These are phyloP conservation scores for Anseranas semipalmata DNA, from an alignment of 2,113 vertebrate species.

Conservation along the genomic window DNA sequence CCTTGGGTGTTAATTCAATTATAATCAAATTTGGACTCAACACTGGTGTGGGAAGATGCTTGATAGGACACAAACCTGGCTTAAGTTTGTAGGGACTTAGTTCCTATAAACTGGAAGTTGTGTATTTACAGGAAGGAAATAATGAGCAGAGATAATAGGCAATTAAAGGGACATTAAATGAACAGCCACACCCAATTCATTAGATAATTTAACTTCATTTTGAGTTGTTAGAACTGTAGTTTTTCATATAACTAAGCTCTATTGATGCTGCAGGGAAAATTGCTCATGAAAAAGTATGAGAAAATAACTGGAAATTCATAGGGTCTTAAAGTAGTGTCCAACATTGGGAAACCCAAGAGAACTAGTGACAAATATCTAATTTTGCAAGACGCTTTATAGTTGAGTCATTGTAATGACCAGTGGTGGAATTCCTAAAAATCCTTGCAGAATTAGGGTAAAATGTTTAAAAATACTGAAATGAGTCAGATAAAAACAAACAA, in stretches of 20 bases:
- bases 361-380: neutral
- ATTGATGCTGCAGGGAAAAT: neutral
- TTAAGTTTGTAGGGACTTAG: neutral
- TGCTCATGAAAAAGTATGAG: neutral
- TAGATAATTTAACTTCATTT: neutral
- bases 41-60: neutral
- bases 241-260: neutral
- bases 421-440: neutral
- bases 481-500: neutral
- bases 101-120: neutral
- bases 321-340: neutral
- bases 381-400: neutral
- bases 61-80: neutral
- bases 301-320: neutral
- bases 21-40: neutral
- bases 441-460: neutral
- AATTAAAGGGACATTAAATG: neutral
- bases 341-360: neutral
- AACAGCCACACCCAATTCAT: neutral
- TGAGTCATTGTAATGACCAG: neutral
- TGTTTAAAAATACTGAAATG: neutral
- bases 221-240: neutral
- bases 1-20: neutral
- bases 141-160: neutral
- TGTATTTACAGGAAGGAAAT: neutral